These are phyloP conservation scores for Gobionotothen gibberifrons DNA, from an alignment of 2,797 vertebrate species.

Conservation along the genomic window DNA sequence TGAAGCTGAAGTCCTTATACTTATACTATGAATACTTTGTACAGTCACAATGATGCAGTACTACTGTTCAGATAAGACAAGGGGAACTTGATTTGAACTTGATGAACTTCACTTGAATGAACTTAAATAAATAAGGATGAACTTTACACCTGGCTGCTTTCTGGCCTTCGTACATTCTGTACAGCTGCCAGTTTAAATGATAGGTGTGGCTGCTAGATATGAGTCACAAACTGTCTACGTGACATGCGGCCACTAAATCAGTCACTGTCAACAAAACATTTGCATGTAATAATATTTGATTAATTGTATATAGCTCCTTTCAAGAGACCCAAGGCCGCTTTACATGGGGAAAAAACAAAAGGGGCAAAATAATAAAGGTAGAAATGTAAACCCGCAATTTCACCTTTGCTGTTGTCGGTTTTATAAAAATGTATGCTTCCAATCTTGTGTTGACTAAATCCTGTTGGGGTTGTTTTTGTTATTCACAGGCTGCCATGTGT, in stretches of 20 bases:
- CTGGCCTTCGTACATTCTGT: neutral
- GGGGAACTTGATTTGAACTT: no score
- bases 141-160: neutral
- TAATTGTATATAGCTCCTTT: no score
- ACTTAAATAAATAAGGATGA: neutral
- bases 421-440: neutral
- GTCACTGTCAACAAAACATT: neutral
- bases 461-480: constrained; percentile 41
- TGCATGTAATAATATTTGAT: neutral
- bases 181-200: neutral
- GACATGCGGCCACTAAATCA: no score
- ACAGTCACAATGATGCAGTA: neutral
- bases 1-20: neutral
- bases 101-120: no score
- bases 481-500: constrained; percentile 95
- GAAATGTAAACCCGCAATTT: no score
- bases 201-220: neutral
- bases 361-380: neutral
- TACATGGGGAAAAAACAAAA: no score
- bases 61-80: no score
- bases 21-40: neutral
- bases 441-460: neutral
- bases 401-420: neutral
- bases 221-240: neutral
- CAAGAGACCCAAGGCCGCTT: no score